phyloP scores from a whole-genome alignment of 1,140 invertebrate genomes.

The Drosophila ironensis region DNA sequence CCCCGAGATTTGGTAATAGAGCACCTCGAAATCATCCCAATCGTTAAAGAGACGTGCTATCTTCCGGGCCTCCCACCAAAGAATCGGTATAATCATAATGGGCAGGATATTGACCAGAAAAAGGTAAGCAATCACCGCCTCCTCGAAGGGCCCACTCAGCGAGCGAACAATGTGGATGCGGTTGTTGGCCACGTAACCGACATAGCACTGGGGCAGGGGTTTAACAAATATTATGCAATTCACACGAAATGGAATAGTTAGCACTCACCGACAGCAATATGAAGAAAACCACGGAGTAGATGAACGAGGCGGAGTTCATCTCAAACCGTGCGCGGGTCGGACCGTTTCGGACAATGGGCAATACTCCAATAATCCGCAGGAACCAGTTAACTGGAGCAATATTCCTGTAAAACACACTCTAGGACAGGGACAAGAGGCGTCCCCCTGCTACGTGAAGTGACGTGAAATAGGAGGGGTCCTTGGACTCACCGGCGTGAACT shows the following conservation, averaged over 20 bases:
- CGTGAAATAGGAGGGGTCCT: too few relatives aligned
- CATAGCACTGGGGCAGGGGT: conserved; percentile 78
- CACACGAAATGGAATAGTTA: background rate
- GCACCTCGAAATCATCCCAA: conserved; percentile 85
- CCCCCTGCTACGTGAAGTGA: background rate
- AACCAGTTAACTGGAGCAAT: conserved; percentile 85
- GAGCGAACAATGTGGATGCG: conserved; percentile 84
- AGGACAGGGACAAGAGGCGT: background rate
- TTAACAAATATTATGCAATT: background rate
- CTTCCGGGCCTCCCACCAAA: conserved; percentile 86
- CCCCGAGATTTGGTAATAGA: conserved; percentile 83
- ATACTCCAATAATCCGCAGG: conserved; percentile 84
- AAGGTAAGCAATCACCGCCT: conserved; percentile 87
- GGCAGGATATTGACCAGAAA: conserved; percentile 87
- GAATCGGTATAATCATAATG: conserved; percentile 84
- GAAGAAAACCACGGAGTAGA: conserved; percentile 84
- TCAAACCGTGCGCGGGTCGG: conserved; percentile 82
- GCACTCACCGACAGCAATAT: conserved; percentile 78
- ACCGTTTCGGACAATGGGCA: conserved; percentile 83
- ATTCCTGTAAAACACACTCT: conserved; percentile 84
- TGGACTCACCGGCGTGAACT: conserved; percentile 68
- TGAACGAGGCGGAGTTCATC: conserved; percentile 83
- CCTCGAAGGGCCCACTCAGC: conserved; percentile 86
- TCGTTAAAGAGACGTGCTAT: conserved; percentile 84
- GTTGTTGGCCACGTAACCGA: conserved; percentile 84